Evolutionary conservation across 2,113 vertebrate genomes (phyloP).

Genomic region (Dascyllus trimaculatus): DNA sequence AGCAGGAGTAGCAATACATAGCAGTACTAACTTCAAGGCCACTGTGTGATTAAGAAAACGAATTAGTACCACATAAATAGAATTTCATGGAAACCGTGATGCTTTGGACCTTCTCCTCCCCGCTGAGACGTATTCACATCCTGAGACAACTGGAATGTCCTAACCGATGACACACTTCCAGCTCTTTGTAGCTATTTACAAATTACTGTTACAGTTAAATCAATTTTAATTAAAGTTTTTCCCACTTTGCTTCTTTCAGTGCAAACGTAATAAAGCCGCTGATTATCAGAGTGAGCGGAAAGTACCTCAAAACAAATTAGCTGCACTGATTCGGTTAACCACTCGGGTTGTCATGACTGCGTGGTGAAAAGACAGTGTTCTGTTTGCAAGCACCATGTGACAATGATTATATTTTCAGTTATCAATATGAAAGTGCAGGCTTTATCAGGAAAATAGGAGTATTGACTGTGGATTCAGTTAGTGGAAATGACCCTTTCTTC

Average conservation of each 20-base stretch:
- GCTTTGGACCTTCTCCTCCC: not conserved
- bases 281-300: conserved; percentile 29
- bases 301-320: conserved; percentile 28
- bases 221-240: conserved; percentile 20
- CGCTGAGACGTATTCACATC: not conserved
- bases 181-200: not conserved
- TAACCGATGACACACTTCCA: not conserved
- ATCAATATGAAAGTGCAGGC: not conserved
- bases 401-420: not conserved
- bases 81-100: not conserved
- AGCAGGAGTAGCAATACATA: no score
- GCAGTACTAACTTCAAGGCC: no score
- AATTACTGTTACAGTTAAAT: conserved; percentile 23
- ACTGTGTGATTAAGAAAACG: not conserved
- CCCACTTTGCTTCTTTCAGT: conserved; percentile 22
- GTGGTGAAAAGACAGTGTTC: not conserved
- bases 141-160: not conserved
- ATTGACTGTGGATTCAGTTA: not conserved
- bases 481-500: not conserved
- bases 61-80: not conserved
- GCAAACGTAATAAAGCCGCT: conserved; percentile 39
- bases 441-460: not conserved
- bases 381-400: not conserved
- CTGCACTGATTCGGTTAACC: conserved; percentile 13
- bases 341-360: not conserved